Evolutionary conservation across 2,888 invertebrate species (phyloP).

Genomic region (Eretmocerus hayati): DNA sequence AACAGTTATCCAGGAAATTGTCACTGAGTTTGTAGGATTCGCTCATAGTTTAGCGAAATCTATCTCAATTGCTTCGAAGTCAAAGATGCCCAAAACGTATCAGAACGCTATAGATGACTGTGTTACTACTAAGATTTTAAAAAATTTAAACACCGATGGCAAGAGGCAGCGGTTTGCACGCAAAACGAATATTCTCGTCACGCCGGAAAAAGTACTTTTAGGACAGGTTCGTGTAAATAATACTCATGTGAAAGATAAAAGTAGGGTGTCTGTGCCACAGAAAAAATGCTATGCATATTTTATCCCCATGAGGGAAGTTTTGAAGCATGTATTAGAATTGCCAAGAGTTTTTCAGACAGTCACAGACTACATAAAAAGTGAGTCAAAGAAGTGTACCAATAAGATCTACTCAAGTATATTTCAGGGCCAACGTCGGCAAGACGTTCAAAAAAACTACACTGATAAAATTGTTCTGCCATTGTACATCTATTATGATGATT

Average conservation of each 20-base stretch:
- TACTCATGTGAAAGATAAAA: not conserved
- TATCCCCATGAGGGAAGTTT: not conserved
- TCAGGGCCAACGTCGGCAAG: conserved; percentile 10
- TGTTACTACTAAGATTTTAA: conserved; percentile 3
- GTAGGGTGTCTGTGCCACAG: not conserved
- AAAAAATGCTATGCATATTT: not conserved
- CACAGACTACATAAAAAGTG: not conserved
- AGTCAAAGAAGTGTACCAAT: not conserved
- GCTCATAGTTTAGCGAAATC: not conserved
- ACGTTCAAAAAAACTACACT: conserved; percentile 3
- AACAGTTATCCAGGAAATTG: conserved; percentile 9
- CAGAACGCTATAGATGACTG: conserved; percentile 1
- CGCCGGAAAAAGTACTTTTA: not conserved
- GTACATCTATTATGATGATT: conserved; percentile 14
- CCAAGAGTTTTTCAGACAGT: not conserved
- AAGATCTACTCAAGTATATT: conserved; percentile 12
- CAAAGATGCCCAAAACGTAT: conserved; percentile 3
- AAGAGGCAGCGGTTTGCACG: conserved; percentile 1
- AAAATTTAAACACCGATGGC: conserved; percentile 11
- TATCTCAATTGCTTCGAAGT: not conserved
- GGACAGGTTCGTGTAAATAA: not conserved
- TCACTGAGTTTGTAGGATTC: conserved; percentile 7
- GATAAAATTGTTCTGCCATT: conserved; percentile 15
- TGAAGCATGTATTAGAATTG: not conserved
- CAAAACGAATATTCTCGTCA: not conserved